These are phyloP conservation scores for Nowickia ferox DNA, from an alignment of 2,888 invertebrate species.

Conservation along the genomic window DNA sequence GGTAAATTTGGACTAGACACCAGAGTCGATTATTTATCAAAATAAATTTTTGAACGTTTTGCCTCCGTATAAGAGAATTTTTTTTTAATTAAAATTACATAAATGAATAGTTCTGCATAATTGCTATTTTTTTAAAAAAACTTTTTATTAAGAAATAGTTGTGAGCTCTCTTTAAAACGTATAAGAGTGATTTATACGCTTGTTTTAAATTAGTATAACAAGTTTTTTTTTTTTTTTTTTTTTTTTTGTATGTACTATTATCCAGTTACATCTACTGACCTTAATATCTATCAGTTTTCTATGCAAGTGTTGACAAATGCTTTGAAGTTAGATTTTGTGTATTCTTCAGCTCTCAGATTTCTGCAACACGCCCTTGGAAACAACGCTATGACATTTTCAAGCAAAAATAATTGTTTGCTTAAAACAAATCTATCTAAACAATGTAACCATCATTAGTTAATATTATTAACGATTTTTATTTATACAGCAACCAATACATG, in stretches of 20 bases:
- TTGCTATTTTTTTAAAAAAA: no score
- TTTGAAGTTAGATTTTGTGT: conserved; percentile 42
- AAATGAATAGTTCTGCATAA: no score
- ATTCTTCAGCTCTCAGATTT: conserved; percentile 22
- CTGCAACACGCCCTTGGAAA: conserved; percentile 60
- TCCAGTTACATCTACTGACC: conserved; percentile 47
- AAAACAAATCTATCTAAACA: conserved; percentile 53
- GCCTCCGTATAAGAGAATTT: no score
- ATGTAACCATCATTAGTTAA: conserved; percentile 67
- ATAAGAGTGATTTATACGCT: not conserved
- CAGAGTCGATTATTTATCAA: no score
- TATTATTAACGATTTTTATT: conserved; percentile 57
- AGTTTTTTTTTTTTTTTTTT: not conserved
- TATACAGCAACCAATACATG: conserved; percentile 18
- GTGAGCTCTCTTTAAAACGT: no score
- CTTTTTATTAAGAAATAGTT: not conserved
- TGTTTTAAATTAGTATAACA: not conserved
- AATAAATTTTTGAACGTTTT: no score
- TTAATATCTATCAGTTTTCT: conserved; percentile 46
- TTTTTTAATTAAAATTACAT: no score
- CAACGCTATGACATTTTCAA: conserved; percentile 67
- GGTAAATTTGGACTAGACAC: no score
- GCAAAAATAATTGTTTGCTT: conserved; percentile 44
- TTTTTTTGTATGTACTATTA: conserved; percentile 1
- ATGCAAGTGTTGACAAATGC: conserved; percentile 57